Evolutionary conservation across 2,113 vertebrate genomes (phyloP).

Genomic region (Ophiodon elongatus): DNA sequence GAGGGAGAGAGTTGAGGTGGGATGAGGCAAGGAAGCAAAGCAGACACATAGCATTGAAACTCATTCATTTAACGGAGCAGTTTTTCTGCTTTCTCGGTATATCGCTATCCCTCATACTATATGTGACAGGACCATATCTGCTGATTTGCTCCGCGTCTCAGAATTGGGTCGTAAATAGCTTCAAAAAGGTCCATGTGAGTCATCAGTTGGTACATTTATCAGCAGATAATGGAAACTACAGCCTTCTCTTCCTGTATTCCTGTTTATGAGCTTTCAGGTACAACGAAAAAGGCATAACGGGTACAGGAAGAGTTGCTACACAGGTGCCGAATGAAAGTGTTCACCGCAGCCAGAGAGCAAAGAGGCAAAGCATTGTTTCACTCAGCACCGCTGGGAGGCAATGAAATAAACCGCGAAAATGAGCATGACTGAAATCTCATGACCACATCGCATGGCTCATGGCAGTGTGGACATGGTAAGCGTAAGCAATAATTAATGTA

Average conservation of each 20-base stretch:
- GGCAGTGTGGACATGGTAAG: background rate
- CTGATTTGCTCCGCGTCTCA: constrained; percentile 15
- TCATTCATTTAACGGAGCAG: constrained; percentile 47
- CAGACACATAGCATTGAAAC: constrained; percentile 37
- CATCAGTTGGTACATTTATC: constrained; percentile 31
- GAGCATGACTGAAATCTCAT: constrained; percentile 22
- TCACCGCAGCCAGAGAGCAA: constrained; percentile 6
- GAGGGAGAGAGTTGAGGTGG: constrained; percentile 26
- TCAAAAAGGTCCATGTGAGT: constrained; percentile 20
- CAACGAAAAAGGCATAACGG: constrained; percentile 18
- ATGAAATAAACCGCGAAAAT: constrained; percentile 21
- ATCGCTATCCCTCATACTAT: constrained; percentile 2
- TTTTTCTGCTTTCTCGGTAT: constrained; percentile 6
- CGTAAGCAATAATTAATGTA: background rate
- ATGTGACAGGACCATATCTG: constrained; percentile 12
- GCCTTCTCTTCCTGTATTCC: constrained; percentile 23
- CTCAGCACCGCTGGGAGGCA: constrained; percentile 25
- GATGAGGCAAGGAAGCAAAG: constrained; percentile 49
- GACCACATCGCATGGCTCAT: constrained; percentile 9
- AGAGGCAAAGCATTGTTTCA: constrained; percentile 19
- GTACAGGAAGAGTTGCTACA: constrained; percentile 30
- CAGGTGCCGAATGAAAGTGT: constrained; percentile 24
- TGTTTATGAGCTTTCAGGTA: constrained; percentile 23
- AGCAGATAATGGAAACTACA: constrained; percentile 37
- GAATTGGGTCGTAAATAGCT: constrained; percentile 27